A percentile compares a stretch with the other conserved stretches of the same genome.
Conservation (phyloP, 2,888 invertebrate genomes). For the Microchrysa polita region DNA sequence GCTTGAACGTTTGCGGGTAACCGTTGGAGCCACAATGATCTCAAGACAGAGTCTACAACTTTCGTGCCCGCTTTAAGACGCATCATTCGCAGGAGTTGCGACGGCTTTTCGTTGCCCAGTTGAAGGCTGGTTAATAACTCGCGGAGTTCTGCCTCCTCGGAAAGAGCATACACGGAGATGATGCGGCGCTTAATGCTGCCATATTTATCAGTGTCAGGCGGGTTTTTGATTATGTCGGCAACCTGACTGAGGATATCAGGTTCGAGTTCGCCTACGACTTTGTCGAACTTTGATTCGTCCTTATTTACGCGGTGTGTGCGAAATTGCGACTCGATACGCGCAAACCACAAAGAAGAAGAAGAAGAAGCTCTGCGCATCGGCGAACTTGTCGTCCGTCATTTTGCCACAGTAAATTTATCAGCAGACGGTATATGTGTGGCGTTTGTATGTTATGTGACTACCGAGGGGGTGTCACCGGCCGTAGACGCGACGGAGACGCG, state of each 20-base stretch:
- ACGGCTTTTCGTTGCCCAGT: neutral
- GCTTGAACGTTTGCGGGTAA: neutral
- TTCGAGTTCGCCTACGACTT: too few relatives aligned
- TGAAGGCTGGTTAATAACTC: neutral
- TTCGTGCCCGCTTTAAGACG: neutral
- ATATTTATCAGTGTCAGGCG: neutral
- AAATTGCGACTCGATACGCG: too few relatives aligned
- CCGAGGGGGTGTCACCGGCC: too few relatives aligned
- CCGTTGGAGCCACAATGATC: neutral
- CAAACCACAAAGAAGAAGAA: neutral
- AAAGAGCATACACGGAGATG: too few relatives aligned
- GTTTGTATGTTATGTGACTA: too few relatives aligned
- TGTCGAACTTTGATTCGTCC: too few relatives aligned
- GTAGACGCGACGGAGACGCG: too few relatives aligned
- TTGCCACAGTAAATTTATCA: too few relatives aligned
- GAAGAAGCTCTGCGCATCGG: too few relatives aligned
- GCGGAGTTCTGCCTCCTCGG: neutral
- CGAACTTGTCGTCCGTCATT: too few relatives aligned
- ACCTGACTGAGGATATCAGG: neutral
- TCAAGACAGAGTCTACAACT: neutral
- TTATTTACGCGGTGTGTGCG: neutral
- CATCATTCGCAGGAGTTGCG: neutral
- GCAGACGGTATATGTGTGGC: too few relatives aligned
- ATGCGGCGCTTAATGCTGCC: neutral
- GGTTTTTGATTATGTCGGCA: neutral